Conservation (phyloP, 2,888 invertebrate species). For the Xestia rhomboidea region DNA sequence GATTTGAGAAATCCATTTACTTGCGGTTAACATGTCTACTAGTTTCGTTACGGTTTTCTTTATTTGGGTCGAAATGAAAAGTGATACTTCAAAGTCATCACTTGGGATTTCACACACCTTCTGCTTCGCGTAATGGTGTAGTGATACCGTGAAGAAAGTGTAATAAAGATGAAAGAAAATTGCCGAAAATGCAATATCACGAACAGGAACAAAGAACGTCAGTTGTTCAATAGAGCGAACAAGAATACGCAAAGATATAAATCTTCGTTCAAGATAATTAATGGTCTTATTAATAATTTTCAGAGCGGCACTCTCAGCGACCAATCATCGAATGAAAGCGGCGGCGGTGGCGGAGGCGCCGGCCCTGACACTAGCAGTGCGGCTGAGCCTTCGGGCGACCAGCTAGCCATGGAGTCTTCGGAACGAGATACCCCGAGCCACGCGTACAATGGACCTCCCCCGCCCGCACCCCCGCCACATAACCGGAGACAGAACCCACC, state of each 20-base stretch:
- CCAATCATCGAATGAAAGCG: constrained; percentile 88
- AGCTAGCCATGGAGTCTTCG: constrained; percentile 93
- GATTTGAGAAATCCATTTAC: constrained; percentile 66
- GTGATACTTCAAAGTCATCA: constrained; percentile 35
- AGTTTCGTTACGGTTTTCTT: constrained; percentile 50
- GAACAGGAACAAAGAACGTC: not conserved
- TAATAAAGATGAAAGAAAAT: constrained; percentile 8
- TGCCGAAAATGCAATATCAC: not conserved
- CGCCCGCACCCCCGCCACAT: constrained; percentile 92
- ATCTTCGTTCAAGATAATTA: constrained; percentile 23
- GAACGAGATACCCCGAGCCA: constrained; percentile 91
- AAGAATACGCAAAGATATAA: constrained; percentile 6
- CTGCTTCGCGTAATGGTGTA: constrained; percentile 4
- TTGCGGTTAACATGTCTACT: constrained; percentile 50
- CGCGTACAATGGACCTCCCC: constrained; percentile 89
- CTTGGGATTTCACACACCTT: constrained; percentile 33
- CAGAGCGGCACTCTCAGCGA: constrained; percentile 86
- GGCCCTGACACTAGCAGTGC: constrained; percentile 90
- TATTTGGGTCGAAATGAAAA: constrained; percentile 52
- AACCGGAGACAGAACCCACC: constrained; percentile 94
- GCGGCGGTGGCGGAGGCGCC: constrained; percentile 89
- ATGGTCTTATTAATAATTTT: constrained; percentile 68
- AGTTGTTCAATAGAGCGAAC: constrained; percentile 2
- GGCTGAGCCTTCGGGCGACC: constrained; percentile 91
- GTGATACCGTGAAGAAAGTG: constrained; percentile 23